Percentiles rank a stretch among this genome's conserved stretches.
Evolutionary conservation across 2,113 vertebrate species (phyloP).

Genomic region (Spea bombifrons): DNA sequence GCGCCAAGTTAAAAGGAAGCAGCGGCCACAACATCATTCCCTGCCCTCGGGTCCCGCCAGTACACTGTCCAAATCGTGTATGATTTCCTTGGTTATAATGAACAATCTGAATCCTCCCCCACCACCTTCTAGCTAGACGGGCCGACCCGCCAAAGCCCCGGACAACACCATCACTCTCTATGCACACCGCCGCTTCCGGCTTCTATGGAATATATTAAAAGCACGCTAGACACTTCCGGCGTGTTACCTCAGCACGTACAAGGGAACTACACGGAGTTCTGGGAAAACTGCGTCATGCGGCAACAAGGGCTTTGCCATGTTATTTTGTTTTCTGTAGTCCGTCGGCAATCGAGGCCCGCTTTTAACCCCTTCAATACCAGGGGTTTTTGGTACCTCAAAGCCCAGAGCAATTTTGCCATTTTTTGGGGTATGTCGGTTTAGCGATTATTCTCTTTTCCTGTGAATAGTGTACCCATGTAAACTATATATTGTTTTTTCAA

Average conservation of each 20-base stretch:
- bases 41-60: background rate
- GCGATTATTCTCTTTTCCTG: no score
- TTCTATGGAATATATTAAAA: background rate
- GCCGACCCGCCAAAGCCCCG: background rate
- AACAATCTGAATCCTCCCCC: background rate
- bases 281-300: background rate
- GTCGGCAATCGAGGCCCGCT: no score
- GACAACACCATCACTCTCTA: background rate
- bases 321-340: no score
- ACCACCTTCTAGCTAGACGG: background rate
- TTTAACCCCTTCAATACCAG: no score
- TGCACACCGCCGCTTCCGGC: slow-evolving; percentile 1
- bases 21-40: background rate
- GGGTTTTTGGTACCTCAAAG: no score
- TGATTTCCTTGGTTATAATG: background rate
- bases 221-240: background rate
- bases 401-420: no score
- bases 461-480: no score
- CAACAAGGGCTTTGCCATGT: no score
- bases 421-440: no score
- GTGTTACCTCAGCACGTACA: background rate
- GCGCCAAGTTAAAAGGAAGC: background rate
- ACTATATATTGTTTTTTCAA: no score
- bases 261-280: background rate
- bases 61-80: background rate